Conservation (phyloP, 2,113 vertebrate species). For the Cynopterus brachyotis region DNA sequence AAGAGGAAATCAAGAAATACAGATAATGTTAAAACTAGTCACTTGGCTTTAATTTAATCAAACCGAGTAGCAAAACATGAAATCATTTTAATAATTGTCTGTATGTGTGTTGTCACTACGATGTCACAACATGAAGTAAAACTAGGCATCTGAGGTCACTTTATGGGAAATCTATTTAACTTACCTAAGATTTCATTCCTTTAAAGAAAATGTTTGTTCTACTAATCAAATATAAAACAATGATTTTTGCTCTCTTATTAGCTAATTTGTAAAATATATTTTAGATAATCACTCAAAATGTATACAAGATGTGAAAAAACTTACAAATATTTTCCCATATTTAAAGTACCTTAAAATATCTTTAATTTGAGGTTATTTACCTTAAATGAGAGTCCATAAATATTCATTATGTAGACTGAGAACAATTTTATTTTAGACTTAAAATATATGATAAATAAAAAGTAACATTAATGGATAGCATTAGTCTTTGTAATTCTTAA, state of each 20-base stretch:
- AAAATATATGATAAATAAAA: background rate
- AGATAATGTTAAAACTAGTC: background rate
- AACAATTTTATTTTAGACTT: conserved; percentile 22
- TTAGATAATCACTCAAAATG: background rate
- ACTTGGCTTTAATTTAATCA: conserved; percentile 31
- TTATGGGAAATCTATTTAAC: background rate
- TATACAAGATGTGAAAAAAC: background rate
- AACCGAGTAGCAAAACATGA: conserved; percentile 16
- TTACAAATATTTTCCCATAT: background rate
- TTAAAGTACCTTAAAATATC: conserved; percentile 6
- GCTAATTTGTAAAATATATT: background rate
- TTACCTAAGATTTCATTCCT: background rate
- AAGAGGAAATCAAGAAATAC: conserved; percentile 13
- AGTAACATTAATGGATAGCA: background rate
- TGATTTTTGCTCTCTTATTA: conserved; percentile 36
- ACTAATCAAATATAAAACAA: background rate
- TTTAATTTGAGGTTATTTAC: background rate
- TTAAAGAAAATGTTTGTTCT: conserved; percentile 18
- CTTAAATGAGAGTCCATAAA: conserved; percentile 3
- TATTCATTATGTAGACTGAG: conserved; percentile 4
- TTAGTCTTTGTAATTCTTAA: conserved; percentile 31
- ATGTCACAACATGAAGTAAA: background rate
- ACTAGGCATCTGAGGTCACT: background rate
- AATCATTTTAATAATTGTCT: conserved; percentile 23
- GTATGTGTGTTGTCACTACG: background rate